Base-by-base conservation (phyloP, 2,888 invertebrate genomes). In the Drymonia ruficornis region DNA sequence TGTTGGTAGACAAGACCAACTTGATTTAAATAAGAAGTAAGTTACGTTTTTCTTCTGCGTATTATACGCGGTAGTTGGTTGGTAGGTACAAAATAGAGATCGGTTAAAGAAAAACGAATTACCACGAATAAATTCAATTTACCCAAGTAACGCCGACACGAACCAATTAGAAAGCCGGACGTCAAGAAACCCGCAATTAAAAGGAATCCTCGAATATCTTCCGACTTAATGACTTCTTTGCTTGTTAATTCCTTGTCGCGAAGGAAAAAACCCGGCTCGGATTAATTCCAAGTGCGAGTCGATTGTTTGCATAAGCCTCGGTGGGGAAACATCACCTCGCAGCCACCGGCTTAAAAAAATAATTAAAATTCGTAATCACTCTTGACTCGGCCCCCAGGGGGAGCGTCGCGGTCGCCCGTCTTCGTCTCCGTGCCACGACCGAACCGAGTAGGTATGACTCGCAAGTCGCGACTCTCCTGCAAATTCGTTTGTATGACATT, bases 291-390 rank as follows among this genome's bases (percentile, higher is more conserved):
- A 92, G 92, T 92, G 92, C 87, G 83, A 91, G 87, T 87, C 91
- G 89, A 92, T 92, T 92, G 92, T 92, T 92, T 92, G 92, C 91
- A 91, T 91, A 91, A 91, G 92, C 89, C 87, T 82, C 85, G 79
- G 78, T 77, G 86, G 89, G 90, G 90, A 89, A 91, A 84, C 91
- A 89, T 91, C 92, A 91, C 91, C 92, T 91, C 86, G 76, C 82
- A 80, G 89, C 91, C 89, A 90, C 90, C 85, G 92, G 91, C 92
- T 92, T 92, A 91, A 92, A 92, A 92, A 91, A 92, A 92, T 92
- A 92, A 92, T 92, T 92, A 92, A 92, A 92, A 92, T 91, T 91
- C 89, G 91, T 91, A 92, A 92, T 92, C 91, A 92, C 91, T 92
- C 90, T 89, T 90, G 92, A 92, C 87, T 91, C 86, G 84, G 74